Evolutionary conservation across 92 coral and sea anemone genomes (phyloP), one percentile per base, ranked within the genome.

Genomic region (Galaxea fascicularis): DNA sequence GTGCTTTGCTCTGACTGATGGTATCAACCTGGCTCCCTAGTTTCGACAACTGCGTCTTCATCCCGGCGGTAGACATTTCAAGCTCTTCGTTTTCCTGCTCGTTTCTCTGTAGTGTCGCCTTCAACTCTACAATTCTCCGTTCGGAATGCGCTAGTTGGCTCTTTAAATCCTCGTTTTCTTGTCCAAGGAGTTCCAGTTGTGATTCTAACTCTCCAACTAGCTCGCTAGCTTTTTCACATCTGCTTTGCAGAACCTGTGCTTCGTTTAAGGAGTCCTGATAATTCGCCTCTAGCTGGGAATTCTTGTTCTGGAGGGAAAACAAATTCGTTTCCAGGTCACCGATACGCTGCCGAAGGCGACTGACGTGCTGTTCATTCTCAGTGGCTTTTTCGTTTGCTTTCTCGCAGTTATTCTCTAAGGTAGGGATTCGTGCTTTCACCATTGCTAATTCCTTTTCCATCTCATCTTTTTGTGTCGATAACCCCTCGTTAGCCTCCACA

Each of bases 41-140:
- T 73, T 94, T 96, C 27, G 90, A 78, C 71, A 95, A 79, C 70
- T 92, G 95, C 49, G 98, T 95, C 82, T 95, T 93, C 89, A 93
- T 92, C 17, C 94, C 92, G 8, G 98, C 82, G 31, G 95, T 74
- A 65, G 89, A 92, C 15, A 91, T 93, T 72, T 94, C 98, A 8
- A 96, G 91, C 26, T 96, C 99, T 59, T 96, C 99, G 54, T 95
- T 89, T 60, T 96, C 98, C 31, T 90, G 92, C 51, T 96, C 98
- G 17, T 91, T 87, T 71, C 93, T 80, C 47, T 93, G 94, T n/a
- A 94, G 86, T 53, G 94, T 77, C 8, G 80, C 79, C 79, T 87
- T 95, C 74, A 96, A 31, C 17, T 96, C 97, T 59, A 92, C 53
- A 49, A 94, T 87, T 75, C 91, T 84, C 62, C 91, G 90, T 63